Percentiles rank a stretch among this genome's conserved stretches.
phyloP scores from a whole-genome alignment of 2,797 vertebrate species.

The Thamnophis elegans region DNA sequence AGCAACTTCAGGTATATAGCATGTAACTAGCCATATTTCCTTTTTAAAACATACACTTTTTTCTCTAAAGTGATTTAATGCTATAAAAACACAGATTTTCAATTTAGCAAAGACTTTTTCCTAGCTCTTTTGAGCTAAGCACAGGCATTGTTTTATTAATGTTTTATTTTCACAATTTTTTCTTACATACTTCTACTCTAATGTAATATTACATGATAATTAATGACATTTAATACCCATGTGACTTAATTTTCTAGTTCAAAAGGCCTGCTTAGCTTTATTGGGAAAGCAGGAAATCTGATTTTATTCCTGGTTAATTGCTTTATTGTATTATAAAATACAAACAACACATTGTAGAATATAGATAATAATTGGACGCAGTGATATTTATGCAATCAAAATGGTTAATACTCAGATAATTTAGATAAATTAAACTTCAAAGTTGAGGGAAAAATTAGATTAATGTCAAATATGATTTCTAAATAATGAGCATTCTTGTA shows the following conservation, averaged over 20 bases:
- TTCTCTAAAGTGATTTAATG: background rate
- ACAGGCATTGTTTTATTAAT: background rate
- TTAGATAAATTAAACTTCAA: background rate
- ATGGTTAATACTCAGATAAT: background rate
- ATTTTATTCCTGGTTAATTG: background rate
- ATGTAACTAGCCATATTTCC: background rate
- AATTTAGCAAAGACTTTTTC: background rate
- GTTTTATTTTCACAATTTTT: background rate
- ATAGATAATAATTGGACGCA: background rate
- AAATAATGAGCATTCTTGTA: background rate
- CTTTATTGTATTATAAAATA: background rate
- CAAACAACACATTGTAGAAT: background rate
- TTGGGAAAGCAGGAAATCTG: background rate
- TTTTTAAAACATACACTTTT: background rate
- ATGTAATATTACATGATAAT: background rate
- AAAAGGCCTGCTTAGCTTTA: background rate
- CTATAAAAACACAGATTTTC: background rate
- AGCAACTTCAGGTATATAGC: background rate
- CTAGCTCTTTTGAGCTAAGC: background rate
- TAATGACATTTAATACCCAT: background rate
- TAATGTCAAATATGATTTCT: background rate
- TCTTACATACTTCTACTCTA: background rate
- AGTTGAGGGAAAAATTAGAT: background rate
- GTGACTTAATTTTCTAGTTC: background rate
- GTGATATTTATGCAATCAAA: background rate